Conservation (phyloP, 2,888 invertebrate genomes). For the Ligdia adustata region DNA sequence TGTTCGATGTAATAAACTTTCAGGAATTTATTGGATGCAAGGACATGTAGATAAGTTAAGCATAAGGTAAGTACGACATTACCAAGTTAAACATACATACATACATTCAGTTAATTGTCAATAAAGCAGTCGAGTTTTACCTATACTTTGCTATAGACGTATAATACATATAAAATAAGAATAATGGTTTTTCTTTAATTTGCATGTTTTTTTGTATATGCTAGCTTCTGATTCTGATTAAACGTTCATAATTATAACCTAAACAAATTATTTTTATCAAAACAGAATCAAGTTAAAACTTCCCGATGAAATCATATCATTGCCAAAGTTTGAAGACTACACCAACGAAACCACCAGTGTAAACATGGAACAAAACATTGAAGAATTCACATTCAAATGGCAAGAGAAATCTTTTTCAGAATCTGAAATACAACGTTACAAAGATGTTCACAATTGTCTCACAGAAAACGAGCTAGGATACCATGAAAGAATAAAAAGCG, state of each 20-base stretch:
- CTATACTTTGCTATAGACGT: no score
- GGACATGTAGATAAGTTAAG: background rate
- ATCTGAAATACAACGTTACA: slow-evolving; percentile 84
- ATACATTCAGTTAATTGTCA: no score
- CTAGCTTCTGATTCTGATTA: no score
- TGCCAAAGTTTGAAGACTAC: slow-evolving; percentile 72
- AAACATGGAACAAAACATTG: slow-evolving; percentile 45
- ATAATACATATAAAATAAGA: no score
- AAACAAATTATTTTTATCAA: no score
- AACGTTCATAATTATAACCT: no score
- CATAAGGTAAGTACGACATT: slow-evolving; percentile 11
- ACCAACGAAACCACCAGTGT: slow-evolving; percentile 44
- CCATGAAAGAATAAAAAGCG: slow-evolving; percentile 56
- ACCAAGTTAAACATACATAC: no score
- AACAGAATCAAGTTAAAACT: slow-evolving; percentile 60
- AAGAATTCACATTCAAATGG: slow-evolving; percentile 85
- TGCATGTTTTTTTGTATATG: no score
- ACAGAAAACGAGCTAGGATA: slow-evolving; percentile 81
- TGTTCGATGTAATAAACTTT: slow-evolving; percentile 12
- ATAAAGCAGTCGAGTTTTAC: no score
- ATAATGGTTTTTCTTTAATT: no score
- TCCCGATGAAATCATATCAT: slow-evolving; percentile 54
- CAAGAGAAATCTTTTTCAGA: slow-evolving; percentile 88
- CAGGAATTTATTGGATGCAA: slow-evolving; percentile 8
- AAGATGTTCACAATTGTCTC: slow-evolving; percentile 84